Evolutionary conservation across 2,113 vertebrate species (phyloP).

Genomic region (Pelvicachromis taeniatus): DNA sequence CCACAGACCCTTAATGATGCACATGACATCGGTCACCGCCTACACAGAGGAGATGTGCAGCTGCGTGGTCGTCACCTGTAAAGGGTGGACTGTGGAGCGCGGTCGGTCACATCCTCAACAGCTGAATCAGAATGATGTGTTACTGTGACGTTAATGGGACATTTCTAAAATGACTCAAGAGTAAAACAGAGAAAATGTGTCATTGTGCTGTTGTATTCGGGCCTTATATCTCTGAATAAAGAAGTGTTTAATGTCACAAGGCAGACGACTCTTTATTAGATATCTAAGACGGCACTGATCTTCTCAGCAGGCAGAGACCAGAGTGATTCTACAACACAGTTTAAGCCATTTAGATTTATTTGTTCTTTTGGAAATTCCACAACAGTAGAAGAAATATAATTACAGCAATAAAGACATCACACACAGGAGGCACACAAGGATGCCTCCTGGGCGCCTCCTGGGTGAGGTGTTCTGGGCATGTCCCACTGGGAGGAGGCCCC

Average conservation of each 20-base stretch:
- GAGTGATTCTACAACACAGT: background rate
- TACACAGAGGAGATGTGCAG: background rate
- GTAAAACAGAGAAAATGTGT: background rate
- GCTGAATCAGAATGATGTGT: background rate
- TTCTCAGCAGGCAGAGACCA: background rate
- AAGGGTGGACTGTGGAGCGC: background rate
- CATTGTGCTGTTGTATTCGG: background rate
- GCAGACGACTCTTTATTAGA: background rate
- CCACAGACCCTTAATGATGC: constrained; percentile 23
- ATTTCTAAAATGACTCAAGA: background rate
- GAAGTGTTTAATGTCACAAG: background rate
- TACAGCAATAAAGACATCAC: background rate
- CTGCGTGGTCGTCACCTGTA: background rate
- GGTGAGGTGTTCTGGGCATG: too few species aligned
- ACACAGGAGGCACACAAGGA: too few species aligned
- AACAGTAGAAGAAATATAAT: background rate
- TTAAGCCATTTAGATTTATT: fast-evolving
- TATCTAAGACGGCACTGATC: background rate
- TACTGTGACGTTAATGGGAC: background rate
- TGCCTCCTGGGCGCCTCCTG: too few species aligned
- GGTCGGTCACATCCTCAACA: background rate
- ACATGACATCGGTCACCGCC: background rate
- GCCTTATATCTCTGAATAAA: background rate
- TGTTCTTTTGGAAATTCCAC: background rate
- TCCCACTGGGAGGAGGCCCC: too few species aligned